Evolutionary conservation across 2,113 vertebrate genomes (phyloP).

Genomic region (Gasterosteus aculeatus): DNA sequence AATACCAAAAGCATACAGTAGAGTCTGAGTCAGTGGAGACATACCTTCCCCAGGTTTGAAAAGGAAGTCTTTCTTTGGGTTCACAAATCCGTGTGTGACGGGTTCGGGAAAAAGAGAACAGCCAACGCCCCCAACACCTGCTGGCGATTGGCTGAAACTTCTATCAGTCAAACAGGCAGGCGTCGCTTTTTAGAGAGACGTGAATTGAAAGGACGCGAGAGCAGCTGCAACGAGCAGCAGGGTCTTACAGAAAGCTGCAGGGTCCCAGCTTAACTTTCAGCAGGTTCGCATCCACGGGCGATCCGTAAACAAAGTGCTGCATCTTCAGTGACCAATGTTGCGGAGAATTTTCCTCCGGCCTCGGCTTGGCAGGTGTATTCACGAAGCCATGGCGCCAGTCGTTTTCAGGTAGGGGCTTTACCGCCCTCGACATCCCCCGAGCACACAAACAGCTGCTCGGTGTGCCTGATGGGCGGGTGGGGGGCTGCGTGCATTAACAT

Average conservation of each 20-base stretch:
- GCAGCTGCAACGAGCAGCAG: not conserved
- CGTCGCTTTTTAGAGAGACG: rapidly evolving
- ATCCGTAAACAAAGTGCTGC: not conserved
- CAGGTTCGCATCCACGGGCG: not conserved
- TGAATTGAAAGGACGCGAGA: not conserved
- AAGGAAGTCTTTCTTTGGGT: slow-evolving; percentile 6
- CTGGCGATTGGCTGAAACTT: not conserved
- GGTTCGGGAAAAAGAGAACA: not conserved
- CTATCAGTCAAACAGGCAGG: not conserved
- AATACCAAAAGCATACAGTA: not conserved
- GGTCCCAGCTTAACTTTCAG: not conserved
- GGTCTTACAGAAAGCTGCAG: not conserved
- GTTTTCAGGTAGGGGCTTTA: not conserved
- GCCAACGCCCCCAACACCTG: not conserved
- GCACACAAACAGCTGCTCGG: not conserved
- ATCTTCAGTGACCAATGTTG: not conserved
- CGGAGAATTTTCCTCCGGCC: not conserved
- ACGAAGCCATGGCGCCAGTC: not conserved
- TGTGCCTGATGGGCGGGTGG: not conserved
- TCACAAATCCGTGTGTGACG: not conserved
- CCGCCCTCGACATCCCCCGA: not conserved
- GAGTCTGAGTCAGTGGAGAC: not conserved
- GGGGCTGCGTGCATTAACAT: not conserved
- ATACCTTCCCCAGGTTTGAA: not conserved
- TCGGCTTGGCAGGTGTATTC: not conserved